Evolutionary conservation across 2,113 vertebrate species (phyloP), one percentile per base, ranked within the genome.

Genomic region (Etheostoma cragini): DNA sequence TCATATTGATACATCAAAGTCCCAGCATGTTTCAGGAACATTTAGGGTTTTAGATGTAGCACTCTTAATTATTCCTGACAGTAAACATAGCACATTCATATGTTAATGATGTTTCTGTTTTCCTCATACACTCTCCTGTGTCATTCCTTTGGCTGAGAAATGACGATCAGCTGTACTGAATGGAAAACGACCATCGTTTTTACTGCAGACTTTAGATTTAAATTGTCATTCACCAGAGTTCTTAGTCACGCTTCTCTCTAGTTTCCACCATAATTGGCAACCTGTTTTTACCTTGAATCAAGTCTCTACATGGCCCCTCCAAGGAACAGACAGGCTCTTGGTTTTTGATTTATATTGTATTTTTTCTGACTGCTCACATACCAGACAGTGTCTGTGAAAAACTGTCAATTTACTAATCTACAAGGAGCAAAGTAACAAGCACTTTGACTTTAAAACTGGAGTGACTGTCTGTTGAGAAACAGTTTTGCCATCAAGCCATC

Each of bases 271-370:
- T 82, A 87, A 86, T 87, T 86, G 72, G 72, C 53, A 73, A 46
- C 53, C 75, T 76, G 63, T 64, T 87, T 65, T 73, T 66, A 63
- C 83, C 81, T 85, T 87, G 58, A 71, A 72, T 85, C 57, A 66
- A 47, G 12, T 82, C 69, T 76, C 72, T 38, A 49, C 14, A 2
- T 57, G 78, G n/a, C 38, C 75, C 61, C 17, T 76, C 46, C 4
- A 7, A 82, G 54, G 68, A 81, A 74, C 17, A 82, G 78, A 70
- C 71, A 46, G 22, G 53, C 53, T 75, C 71, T 81, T 62, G 19
- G 22, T 76, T 74, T 85, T 67, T 81, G 24, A 56, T 87, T 80
- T 75, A 24, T 8, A 16, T 14, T 78, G 74, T 62, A 61, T 61
- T 76, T 26, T 61, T 69, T 64, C 15, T n/a, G 15, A 67, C 61